These are phyloP conservation scores for Paracanthobrama guichenoti DNA, from an alignment of 2,113 vertebrate species.

Conservation along the genomic window DNA sequence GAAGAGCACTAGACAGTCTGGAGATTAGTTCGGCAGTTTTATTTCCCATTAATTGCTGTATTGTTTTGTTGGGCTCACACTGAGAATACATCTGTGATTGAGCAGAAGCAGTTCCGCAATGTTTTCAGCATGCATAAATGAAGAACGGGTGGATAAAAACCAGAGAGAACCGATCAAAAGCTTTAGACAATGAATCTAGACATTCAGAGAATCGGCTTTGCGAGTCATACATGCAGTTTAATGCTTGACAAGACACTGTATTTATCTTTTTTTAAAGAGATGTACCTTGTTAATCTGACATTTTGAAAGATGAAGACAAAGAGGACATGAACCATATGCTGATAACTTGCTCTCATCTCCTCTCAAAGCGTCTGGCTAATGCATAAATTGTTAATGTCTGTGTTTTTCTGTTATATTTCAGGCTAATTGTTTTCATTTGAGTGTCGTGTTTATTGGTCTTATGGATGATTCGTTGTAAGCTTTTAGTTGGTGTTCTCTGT, in stretches of 20 bases:
- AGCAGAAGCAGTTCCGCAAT: slow-evolving; percentile 56
- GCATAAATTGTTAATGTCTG: background rate
- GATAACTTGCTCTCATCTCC: background rate
- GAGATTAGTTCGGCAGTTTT: slow-evolving; percentile 30
- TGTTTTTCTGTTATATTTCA: background rate
- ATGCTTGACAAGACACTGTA: background rate
- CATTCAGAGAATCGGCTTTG: background rate
- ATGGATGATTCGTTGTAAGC: background rate
- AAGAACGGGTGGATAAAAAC: background rate
- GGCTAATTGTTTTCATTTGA: background rate
- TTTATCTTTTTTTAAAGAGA: slow-evolving; percentile 18
- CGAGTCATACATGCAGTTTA: background rate
- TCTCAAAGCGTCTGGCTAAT: background rate
- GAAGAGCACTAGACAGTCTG: slow-evolving; percentile 21
- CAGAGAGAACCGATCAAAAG: background rate
- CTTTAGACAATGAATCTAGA: slow-evolving; percentile 49
- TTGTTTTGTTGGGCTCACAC: slow-evolving; percentile 42
- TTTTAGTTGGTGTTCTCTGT: background rate
- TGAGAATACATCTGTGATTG: slow-evolving; percentile 60
- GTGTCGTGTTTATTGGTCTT: background rate
- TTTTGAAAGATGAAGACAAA: slow-evolving; percentile 6
- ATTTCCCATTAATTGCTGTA: slow-evolving; percentile 37
- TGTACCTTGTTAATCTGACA: background rate
- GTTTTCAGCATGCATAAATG: slow-evolving; percentile 36
- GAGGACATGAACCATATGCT: background rate